These are phyloP conservation scores for Ameiurus melas DNA, from an alignment of 2,113 vertebrate species.

Conservation along the genomic window DNA sequence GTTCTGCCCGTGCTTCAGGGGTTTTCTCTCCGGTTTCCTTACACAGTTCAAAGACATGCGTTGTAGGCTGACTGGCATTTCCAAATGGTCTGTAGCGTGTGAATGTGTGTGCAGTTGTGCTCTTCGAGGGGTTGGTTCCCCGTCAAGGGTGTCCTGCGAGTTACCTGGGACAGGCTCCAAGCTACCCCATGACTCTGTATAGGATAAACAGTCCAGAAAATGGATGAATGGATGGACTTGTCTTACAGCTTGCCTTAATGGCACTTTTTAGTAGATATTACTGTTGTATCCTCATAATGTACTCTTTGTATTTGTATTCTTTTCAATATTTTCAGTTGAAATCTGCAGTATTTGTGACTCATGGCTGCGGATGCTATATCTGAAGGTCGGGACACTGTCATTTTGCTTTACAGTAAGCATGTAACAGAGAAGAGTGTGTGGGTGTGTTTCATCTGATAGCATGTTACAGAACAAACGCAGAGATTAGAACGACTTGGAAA, in stretches of 20 bases:
- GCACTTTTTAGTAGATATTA: background rate
- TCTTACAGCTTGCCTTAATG: background rate
- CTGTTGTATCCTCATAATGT: background rate
- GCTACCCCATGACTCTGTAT: too few species aligned
- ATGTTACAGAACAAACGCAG: background rate
- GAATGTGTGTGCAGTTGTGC: too few species aligned
- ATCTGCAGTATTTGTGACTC: constrained; percentile 5
- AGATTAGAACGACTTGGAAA: background rate
- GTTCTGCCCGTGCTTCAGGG: too few species aligned
- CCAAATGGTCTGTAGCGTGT: too few species aligned
- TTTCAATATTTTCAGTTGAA: background rate
- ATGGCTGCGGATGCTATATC: background rate
- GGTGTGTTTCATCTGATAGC: background rate
- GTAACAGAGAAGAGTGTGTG: background rate
- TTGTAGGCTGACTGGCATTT: too few species aligned
- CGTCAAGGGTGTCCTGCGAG: too few species aligned
- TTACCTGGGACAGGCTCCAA: too few species aligned
- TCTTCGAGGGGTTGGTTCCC: too few species aligned
- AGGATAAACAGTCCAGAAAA: too few species aligned
- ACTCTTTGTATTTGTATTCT: too few species aligned
- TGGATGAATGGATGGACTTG: background rate
- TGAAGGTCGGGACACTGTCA: background rate
- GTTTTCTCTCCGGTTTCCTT: too few species aligned
- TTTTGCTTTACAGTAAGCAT: background rate
- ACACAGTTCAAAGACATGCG: too few species aligned